Conservation (phyloP, 2,113 vertebrate genomes). For the Uropsilus gracilis region DNA sequence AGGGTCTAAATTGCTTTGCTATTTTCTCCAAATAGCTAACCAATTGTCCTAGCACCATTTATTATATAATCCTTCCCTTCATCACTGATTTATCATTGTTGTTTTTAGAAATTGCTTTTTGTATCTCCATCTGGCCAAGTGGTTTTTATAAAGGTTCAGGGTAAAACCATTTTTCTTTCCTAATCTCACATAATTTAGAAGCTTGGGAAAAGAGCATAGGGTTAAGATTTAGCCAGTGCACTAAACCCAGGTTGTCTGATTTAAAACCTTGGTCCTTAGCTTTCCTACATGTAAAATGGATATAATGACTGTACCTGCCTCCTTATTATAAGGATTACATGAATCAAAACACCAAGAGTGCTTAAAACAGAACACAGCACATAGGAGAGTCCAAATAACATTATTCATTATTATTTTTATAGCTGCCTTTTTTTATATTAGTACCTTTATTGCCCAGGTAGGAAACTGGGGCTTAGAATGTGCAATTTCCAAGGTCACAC, state of each 20-base stretch:
- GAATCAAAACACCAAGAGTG: not conserved
- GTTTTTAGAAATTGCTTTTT: constrained; percentile 78
- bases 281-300: not conserved
- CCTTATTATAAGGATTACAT: not conserved
- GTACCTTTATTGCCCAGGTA: not conserved
- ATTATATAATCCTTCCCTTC: constrained; percentile 72
- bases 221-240: not conserved
- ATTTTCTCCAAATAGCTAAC: constrained; percentile 65
- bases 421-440: not conserved
- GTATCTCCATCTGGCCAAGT: constrained; percentile 74
- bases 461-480: not conserved
- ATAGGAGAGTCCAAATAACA: not conserved
- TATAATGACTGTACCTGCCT: not conserved
- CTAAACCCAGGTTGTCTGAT: not conserved
- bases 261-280: not conserved
- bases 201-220: not conserved
- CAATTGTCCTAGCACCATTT: constrained; percentile 55
- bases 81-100: constrained; percentile 76
- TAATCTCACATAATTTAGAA: constrained; percentile 62
- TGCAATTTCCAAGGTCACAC: not conserved
- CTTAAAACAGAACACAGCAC: not conserved
- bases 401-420: not conserved
- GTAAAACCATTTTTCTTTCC: constrained; percentile 64
- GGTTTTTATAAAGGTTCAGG: constrained; percentile 75
- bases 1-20: constrained; percentile 46